A percentile compares a stretch with the other conserved stretches of the same genome.
These are phyloP conservation scores for Bombus confusus DNA, from an alignment of 1,140 invertebrate species.

Conservation along the genomic window DNA sequence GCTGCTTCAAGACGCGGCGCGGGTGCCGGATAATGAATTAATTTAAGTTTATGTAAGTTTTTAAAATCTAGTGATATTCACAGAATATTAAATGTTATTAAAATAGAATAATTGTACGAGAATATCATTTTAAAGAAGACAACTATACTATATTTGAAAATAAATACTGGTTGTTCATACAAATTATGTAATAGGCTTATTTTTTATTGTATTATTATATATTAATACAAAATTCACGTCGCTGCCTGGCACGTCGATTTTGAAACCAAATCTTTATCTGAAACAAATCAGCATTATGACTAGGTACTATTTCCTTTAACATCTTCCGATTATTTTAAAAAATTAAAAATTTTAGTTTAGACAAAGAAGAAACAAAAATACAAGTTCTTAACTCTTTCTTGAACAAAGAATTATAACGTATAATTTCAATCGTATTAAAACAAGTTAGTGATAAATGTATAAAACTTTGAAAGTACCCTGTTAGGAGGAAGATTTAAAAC, in stretches of 20 bases:
- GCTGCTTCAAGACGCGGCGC: too few relatives aligned
- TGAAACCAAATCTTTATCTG: slow-evolving; percentile 94
- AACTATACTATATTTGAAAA: not conserved
- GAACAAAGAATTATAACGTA: too few relatives aligned
- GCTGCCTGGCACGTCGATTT: slow-evolving; percentile 88
- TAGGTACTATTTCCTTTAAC: too few relatives aligned
- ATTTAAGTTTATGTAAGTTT: not conserved
- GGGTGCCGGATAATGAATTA: too few relatives aligned
- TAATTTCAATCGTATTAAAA: not conserved
- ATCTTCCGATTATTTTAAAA: too few relatives aligned
- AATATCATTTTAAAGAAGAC: not conserved
- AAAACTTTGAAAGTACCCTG: slow-evolving; percentile 8
- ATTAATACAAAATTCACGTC: slow-evolving; percentile 81
- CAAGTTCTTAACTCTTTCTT: too few relatives aligned
- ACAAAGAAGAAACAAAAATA: too few relatives aligned
- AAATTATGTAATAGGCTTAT: not conserved
- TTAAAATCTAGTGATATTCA: not conserved
- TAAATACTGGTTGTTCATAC: not conserved
- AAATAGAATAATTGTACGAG: not conserved
- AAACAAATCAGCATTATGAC: slow-evolving; percentile 40
- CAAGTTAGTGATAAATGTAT: not conserved
- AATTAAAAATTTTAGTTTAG: too few relatives aligned
- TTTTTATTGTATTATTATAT: not conserved
- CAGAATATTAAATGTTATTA: not conserved
- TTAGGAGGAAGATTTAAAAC: slow-evolving; percentile 15